Conservation (phyloP, 2,797 vertebrate species). For the Melanotaenia pygmaea region DNA sequence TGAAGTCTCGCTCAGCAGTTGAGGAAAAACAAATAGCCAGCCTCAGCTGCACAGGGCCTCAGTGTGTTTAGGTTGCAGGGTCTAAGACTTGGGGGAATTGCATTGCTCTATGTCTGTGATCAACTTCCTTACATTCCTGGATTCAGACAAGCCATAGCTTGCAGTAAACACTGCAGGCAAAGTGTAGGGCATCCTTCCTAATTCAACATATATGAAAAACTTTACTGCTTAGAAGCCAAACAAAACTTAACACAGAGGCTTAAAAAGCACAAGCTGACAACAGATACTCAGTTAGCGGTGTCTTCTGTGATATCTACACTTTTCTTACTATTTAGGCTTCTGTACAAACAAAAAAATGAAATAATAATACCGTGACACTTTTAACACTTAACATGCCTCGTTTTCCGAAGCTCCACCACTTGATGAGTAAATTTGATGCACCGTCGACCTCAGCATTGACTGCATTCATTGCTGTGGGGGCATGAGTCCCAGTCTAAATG, state of each 20-base stretch:
- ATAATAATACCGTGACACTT: background rate
- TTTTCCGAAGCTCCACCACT: slow-evolving; percentile 18
- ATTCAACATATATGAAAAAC: slow-evolving; percentile 55
- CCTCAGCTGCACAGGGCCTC: slow-evolving; percentile 77
- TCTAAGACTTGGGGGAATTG: slow-evolving; percentile 74
- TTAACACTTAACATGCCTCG: background rate
- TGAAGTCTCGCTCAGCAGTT: slow-evolving; percentile 75
- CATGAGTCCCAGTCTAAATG: no score
- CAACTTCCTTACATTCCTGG: slow-evolving; percentile 75
- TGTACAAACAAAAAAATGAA: slow-evolving; percentile 22
- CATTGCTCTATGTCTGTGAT: slow-evolving; percentile 69
- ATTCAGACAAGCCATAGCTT: slow-evolving; percentile 73
- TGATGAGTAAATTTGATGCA: slow-evolving; percentile 12
- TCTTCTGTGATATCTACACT: background rate
- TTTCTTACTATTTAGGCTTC: no score
- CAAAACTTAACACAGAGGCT: slow-evolving; percentile 11
- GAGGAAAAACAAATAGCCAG: slow-evolving; percentile 82
- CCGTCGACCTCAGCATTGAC: no score
- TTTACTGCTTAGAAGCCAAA: background rate
- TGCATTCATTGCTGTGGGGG: no score
- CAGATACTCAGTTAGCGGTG: no score
- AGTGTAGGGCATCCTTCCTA: slow-evolving; percentile 53
- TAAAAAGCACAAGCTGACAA: background rate
- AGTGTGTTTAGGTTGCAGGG: slow-evolving; percentile 76
- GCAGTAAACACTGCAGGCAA: slow-evolving; percentile 63